phyloP scores from a whole-genome alignment of 1,140 invertebrate genomes.

The Globodera rostochiensis region DNA sequence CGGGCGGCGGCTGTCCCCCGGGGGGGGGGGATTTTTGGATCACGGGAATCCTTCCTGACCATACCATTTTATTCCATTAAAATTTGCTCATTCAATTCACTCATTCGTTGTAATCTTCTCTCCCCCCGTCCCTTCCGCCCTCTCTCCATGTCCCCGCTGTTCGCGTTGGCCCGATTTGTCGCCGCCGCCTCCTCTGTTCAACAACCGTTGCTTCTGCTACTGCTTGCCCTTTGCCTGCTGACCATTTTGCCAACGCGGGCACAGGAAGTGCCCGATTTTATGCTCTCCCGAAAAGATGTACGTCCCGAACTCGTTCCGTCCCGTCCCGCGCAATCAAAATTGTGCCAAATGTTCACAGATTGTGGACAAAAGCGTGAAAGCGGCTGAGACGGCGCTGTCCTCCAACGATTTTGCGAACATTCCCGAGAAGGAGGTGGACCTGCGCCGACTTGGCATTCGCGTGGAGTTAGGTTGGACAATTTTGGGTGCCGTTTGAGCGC shows the following conservation, averaged over 20 bases:
- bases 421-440: slow-evolving; percentile 45
- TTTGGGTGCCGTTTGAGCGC: slow-evolving; percentile 4
- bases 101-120: not conserved
- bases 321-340: not conserved
- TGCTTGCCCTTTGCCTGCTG: slow-evolving; percentile 3
- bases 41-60: not conserved
- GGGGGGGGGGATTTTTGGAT: not conserved
- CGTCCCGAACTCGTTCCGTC: not conserved
- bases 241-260: not conserved
- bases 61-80: too few relatives aligned
- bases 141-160: not conserved
- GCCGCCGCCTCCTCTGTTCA: not conserved
- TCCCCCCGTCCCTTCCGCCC: not conserved
- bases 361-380: slow-evolving; percentile 44
- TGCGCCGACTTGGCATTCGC: slow-evolving; percentile 19
- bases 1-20: not conserved
- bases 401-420: slow-evolving; percentile 42
- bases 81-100: not conserved
- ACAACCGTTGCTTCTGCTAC: not conserved
- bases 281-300: slow-evolving; percentile 6
- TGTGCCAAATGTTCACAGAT: slow-evolving; percentile 29
- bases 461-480: not conserved
- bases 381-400: slow-evolving; percentile 45
- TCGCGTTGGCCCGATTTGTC: too few relatives aligned
- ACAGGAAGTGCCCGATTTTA: slow-evolving; percentile 4